Base-by-base conservation (phyloP, 2,113 vertebrate species). In the Ophiodon elongatus region DNA sequence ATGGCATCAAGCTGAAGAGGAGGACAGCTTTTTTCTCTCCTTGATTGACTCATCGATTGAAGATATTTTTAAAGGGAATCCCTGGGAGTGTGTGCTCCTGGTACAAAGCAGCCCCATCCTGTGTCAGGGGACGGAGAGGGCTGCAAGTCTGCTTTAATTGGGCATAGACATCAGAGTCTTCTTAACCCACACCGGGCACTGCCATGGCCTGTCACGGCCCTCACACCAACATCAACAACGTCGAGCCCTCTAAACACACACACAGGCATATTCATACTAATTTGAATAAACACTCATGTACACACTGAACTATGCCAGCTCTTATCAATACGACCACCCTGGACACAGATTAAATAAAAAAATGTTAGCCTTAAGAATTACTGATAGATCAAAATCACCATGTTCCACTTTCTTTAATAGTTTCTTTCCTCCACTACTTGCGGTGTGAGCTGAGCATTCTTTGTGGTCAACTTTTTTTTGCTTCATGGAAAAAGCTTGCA, bases 51-150 rank as follows among this genome's bases (percentile, higher is more conserved):
- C 92, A 96, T 95, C 89, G 95, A 96, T 95, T 96, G 95, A 96
- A 96, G 96, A 96, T 96, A 96, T 96, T 95, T 96, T 96, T 96
- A 95, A 96, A 96, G 93, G 90, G 95, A 95, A 93, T 95, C 95
- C 95, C 95, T 90, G 91, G 93, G 96, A 96, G 96, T 93, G 92
- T 92, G 91, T 91, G 91, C 93, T 95, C 92, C 91, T 82, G 89
- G 93, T 95, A 95, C 93, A 96, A 96, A 95, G 95, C 91, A 85
- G 90, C 86, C 90, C 88, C 87, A 88, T 95, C 93, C 94, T 84
- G 86, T 89, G 93, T 94, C 92, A 88, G 87, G 93, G 95, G 94
- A 95, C 80, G 73, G 88, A 92, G 91, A 89, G 90, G 93, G 89
- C 89, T 92, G 89, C 91, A 69, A 88, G 94, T 93, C 78, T 87